These are phyloP conservation scores for Lamellibrachia columna DNA, from an alignment of 2,888 invertebrate species.

Conservation along the genomic window DNA sequence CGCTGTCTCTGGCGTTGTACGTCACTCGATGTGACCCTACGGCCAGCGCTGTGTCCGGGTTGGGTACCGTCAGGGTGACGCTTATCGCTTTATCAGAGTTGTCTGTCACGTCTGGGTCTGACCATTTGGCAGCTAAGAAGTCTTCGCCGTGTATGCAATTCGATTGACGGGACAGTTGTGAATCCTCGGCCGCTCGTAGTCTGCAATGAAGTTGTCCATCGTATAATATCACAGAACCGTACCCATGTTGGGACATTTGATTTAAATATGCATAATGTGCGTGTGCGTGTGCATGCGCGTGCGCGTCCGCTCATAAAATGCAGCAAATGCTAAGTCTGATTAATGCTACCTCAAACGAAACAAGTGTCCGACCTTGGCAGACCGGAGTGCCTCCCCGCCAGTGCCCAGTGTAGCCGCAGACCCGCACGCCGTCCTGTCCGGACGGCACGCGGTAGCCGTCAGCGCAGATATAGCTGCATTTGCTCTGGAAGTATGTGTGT, in stretches of 20 bases:
- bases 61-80: not conserved
- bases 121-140: not conserved
- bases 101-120: not conserved
- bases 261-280: too few relatives aligned
- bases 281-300: not conserved
- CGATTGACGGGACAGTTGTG: not conserved
- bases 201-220: not conserved
- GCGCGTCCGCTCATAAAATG: not conserved
- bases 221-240: not conserved
- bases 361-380: not conserved
- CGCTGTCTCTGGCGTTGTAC: not conserved
- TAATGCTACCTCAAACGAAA: not conserved
- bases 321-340: too few relatives aligned
- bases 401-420: not conserved
- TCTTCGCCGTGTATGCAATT: constrained; percentile 13
- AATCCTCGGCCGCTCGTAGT: not conserved
- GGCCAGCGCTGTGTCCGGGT: not conserved
- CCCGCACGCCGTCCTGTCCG: not conserved
- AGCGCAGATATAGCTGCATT: not conserved
- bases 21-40: not conserved
- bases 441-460: not conserved
- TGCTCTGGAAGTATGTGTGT: not conserved
- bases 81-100: not conserved
- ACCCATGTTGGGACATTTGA: too few relatives aligned
- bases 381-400: not conserved